These are phyloP conservation scores for Adelges cooleyi DNA, from an alignment of 1,140 invertebrate species.

Conservation along the genomic window DNA sequence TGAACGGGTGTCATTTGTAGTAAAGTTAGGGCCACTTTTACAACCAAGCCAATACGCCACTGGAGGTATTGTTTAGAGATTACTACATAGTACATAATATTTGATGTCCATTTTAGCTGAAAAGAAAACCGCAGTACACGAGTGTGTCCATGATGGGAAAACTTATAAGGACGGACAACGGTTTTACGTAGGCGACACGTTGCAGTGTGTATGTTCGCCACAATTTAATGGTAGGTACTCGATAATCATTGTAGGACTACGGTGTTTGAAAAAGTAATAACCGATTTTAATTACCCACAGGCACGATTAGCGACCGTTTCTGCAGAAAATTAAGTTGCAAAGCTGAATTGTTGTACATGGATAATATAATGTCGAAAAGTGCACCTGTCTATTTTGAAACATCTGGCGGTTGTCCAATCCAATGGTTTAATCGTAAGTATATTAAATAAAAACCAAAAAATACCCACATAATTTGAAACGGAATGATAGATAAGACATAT, in stretches of 20 bases:
- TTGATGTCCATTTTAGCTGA: constrained; percentile 12
- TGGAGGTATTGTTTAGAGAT: too few relatives aligned
- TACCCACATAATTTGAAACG: neutral
- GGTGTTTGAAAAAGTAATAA: neutral
- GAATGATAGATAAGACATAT: too few relatives aligned
- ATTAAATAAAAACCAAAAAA: neutral
- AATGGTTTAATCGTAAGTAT: constrained; percentile 1
- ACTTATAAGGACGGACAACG: constrained; percentile 6
- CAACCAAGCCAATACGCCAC: too few relatives aligned
- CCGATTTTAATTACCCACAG: neutral
- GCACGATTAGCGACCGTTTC: neutral
- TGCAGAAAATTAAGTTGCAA: neutral
- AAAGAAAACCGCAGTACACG: neutral
- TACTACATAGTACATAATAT: too few relatives aligned
- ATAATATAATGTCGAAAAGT: neutral
- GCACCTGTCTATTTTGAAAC: constrained; percentile 4
- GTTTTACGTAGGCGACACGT: neutral
- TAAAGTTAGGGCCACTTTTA: too few relatives aligned
- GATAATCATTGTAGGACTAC: neutral
- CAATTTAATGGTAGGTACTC: constrained; percentile 5
- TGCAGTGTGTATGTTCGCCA: neutral
- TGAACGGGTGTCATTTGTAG: too few relatives aligned
- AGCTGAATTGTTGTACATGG: neutral
- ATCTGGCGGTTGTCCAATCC: neutral
- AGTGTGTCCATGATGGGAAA: neutral